Conservation (phyloP, 2,113 vertebrate genomes). For the Hiodon tergisus region DNA sequence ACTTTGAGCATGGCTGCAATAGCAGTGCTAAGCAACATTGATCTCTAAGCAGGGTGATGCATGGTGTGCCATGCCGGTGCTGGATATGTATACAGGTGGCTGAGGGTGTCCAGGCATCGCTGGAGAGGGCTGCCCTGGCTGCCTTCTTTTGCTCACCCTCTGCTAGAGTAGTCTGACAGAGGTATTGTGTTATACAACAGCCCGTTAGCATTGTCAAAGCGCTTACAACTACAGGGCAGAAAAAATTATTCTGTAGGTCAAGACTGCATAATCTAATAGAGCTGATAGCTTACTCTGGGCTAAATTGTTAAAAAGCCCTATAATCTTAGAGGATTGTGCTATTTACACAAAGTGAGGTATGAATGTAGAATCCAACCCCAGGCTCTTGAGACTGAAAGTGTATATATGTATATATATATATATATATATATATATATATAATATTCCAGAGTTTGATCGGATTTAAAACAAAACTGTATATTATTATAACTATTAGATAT, state of each 20-base stretch:
- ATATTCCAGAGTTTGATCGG: no score
- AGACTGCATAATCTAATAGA: not conserved
- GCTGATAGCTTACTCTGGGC: conserved; percentile 17
- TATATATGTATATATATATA: no score
- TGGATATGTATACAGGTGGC: not conserved
- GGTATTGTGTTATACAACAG: conserved; percentile 71
- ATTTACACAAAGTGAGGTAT: conserved; percentile 26
- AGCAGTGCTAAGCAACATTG: conserved; percentile 4
- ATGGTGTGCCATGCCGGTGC: no score
- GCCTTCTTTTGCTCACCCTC: conserved; percentile 75
- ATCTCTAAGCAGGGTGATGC: not conserved
- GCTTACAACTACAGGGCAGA: not conserved
- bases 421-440: no score
- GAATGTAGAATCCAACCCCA: conserved; percentile 15
- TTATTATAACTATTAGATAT: no score
- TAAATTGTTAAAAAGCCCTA: conserved; percentile 39
- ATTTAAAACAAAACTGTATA: no score
- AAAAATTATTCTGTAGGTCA: not conserved
- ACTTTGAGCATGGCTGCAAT: not conserved
- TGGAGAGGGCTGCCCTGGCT: conserved; percentile 36
- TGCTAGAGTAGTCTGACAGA: conserved; percentile 66
- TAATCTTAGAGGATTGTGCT: conserved; percentile 32
- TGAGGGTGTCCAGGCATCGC: no score
- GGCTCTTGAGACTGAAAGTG: conserved; percentile 31
- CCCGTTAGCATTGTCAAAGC: conserved; percentile 44